A percentile compares a stretch with the other conserved stretches of the same genome.
phyloP scores from a whole-genome alignment of 2,113 vertebrate genomes.

The Phrynocephalus versicolor region DNA sequence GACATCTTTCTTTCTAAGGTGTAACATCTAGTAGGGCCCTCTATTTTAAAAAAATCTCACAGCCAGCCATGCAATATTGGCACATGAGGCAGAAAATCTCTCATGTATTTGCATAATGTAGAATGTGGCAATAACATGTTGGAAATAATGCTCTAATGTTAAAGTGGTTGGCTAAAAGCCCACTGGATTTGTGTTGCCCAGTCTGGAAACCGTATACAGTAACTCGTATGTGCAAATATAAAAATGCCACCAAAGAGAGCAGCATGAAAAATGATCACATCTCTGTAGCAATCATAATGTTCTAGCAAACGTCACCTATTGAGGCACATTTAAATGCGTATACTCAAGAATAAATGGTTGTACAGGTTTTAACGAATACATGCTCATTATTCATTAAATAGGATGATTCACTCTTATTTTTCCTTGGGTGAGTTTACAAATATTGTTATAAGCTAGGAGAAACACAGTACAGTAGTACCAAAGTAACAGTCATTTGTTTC shows the following conservation, averaged over 20 bases:
- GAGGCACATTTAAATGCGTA: background rate
- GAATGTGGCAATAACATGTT: no score
- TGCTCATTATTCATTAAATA: background rate
- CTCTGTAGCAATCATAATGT: background rate
- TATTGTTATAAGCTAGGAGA: background rate
- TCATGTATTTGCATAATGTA: no score
- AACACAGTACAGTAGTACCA: background rate
- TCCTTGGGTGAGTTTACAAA: background rate
- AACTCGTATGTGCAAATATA: no score
- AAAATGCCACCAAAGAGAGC: background rate
- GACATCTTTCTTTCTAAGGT: no score
- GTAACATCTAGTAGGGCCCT: no score
- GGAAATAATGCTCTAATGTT: no score
- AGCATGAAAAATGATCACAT: background rate
- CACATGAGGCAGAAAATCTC: no score
- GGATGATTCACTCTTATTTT: background rate
- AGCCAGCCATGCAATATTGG: no score
- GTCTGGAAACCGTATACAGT: no score
- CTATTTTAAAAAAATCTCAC: no score
- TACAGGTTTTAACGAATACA: rapidly evolving
- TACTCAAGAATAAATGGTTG: background rate
- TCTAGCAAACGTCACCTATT: background rate
- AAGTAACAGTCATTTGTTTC: background rate
- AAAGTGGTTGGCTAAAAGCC: no score
- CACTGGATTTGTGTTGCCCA: no score